Evolutionary conservation across 2,888 invertebrate genomes (phyloP).

Genomic region (Syrphus vitripennis): DNA sequence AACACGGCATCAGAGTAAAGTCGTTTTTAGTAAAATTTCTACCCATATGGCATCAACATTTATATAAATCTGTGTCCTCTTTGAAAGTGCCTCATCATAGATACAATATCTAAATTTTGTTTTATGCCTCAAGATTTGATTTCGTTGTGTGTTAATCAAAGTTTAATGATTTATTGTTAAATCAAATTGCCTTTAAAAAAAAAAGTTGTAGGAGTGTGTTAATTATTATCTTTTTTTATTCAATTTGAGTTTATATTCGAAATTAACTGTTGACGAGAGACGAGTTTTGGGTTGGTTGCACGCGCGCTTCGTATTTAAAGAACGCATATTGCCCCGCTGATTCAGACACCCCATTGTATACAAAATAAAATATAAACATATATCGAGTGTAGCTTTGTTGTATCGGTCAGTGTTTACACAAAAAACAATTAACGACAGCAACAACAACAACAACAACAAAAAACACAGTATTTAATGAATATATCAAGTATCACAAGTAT

Average conservation of each 20-base stretch:
- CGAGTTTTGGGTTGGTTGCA: slow-evolving; percentile 31
- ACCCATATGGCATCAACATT: slow-evolving; percentile 41
- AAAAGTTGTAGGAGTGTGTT: slow-evolving; percentile 25
- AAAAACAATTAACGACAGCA: background rate
- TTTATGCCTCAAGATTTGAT: slow-evolving; percentile 7
- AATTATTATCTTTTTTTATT: slow-evolving; percentile 16
- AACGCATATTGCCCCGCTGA: slow-evolving; percentile 16
- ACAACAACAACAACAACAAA: background rate
- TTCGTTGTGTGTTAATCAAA: slow-evolving; percentile 32
- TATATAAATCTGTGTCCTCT: background rate
- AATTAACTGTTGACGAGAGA: slow-evolving; percentile 31
- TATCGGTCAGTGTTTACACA: slow-evolving; percentile 12
- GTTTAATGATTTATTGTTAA: slow-evolving; percentile 31
- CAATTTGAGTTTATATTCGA: slow-evolving; percentile 13
- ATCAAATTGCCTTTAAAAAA: background rate
- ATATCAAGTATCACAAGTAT: background rate
- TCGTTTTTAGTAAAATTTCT: slow-evolving; percentile 5
- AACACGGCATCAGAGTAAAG: slow-evolving; percentile 52
- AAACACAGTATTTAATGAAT: slow-evolving; percentile 7
- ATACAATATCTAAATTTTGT: slow-evolving; percentile 7
- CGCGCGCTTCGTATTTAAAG: slow-evolving; percentile 41
- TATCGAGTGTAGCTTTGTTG: slow-evolving; percentile 5
- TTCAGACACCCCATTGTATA: background rate
- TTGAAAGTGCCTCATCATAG: background rate
- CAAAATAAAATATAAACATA: background rate